Percentiles rank a stretch among this genome's conserved stretches.
These are phyloP conservation scores for Rhingia campestris DNA, from an alignment of 2,888 invertebrate species.

Conservation along the genomic window DNA sequence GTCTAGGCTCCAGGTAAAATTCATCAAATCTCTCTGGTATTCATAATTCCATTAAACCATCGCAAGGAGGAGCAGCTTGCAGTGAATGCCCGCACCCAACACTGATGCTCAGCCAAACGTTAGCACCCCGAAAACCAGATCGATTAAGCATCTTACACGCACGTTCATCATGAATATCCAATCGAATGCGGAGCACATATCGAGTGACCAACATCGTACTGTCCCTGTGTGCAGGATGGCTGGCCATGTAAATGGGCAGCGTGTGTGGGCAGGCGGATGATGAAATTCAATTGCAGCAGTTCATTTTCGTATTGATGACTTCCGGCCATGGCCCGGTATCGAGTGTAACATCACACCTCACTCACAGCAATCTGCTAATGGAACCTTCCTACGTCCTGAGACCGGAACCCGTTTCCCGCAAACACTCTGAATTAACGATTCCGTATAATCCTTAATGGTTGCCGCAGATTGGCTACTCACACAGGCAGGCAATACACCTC, in stretches of 20 bases:
- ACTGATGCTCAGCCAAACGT: too few relatives aligned
- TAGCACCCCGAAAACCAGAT: neutral
- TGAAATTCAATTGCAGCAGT: conserved; percentile 65
- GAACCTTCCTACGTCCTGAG: conserved; percentile 37
- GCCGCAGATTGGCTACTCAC: conserved; percentile 51
- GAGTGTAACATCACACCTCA: conserved; percentile 58
- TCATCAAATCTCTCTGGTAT: too few relatives aligned
- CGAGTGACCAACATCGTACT: conserved; percentile 33
- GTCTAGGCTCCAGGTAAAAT: too few relatives aligned
- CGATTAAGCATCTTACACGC: conserved; percentile 50
- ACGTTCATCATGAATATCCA: conserved; percentile 51
- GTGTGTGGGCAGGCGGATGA: conserved; percentile 35
- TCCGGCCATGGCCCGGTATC: conserved; percentile 40
- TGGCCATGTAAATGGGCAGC: conserved; percentile 25
- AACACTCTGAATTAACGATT: conserved; percentile 70
- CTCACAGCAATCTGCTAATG: conserved; percentile 60
- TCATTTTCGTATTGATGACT: conserved; percentile 69
- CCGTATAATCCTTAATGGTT: conserved; percentile 64
- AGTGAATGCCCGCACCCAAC: too few relatives aligned
- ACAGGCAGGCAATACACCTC: conserved; percentile 8
- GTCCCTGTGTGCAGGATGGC: conserved; percentile 4
- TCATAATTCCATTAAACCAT: too few relatives aligned
- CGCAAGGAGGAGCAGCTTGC: too few relatives aligned
- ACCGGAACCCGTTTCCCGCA: conserved; percentile 56
- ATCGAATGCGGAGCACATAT: conserved; percentile 43